Conservation (phyloP, 2,797 vertebrate species). For the Morus bassanus region DNA sequence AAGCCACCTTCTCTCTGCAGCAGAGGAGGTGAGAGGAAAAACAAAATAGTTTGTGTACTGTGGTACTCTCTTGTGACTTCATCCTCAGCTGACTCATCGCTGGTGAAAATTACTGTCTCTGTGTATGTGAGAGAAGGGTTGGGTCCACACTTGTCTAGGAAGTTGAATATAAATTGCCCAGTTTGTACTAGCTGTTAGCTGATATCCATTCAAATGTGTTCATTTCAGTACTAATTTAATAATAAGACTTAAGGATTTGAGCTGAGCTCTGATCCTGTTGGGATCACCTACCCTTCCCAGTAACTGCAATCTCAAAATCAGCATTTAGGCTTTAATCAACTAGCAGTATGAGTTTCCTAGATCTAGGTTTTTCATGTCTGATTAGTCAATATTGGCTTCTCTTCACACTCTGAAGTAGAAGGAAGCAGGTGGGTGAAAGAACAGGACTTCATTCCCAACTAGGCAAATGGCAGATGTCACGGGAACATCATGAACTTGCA, state of each 20-base stretch:
- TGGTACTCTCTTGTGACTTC: neutral
- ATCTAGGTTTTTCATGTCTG: neutral
- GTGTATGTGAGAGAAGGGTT: neutral
- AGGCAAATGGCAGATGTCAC: neutral
- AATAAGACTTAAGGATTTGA: neutral
- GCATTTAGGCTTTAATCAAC: neutral
- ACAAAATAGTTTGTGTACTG: neutral
- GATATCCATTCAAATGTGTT: neutral
- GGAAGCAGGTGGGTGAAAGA: neutral
- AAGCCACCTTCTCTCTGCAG: neutral
- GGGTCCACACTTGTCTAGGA: neutral
- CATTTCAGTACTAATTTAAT: neutral
- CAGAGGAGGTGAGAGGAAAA: neutral
- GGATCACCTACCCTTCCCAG: neutral
- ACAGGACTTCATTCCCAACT: neutral
- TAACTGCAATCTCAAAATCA: neutral
- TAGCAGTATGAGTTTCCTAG: neutral
- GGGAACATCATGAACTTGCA: neutral
- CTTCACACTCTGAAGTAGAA: neutral
- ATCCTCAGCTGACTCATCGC: neutral
- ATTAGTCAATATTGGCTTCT: neutral
- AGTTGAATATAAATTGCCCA: neutral
- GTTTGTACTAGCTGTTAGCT: neutral
- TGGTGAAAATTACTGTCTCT: neutral
- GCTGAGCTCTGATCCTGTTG: neutral